Base-by-base conservation (phyloP, 1,140 invertebrate genomes). In the Drosophila sp. region DNA sequence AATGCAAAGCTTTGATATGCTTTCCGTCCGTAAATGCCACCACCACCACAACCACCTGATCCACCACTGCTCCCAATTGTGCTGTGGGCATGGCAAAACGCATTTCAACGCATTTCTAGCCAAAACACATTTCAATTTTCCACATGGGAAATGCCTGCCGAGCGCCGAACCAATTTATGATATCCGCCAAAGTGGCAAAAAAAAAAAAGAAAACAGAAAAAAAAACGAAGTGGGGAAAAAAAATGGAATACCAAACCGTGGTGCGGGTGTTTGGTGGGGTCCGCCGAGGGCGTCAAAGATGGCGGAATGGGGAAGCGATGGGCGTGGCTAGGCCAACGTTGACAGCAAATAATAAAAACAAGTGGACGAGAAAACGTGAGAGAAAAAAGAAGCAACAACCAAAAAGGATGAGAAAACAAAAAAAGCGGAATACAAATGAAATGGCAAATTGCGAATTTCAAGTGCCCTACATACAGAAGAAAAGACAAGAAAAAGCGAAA, bases 131-230 rank as follows among this genome's bases (percentile, higher is more conserved):
- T 87, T 83, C 66, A 89, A 89, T 87, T 78, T 87, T 87, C 62
- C 80, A 89, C 84, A 89, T 83, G 83, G 84, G 83, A 87, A 89
- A 89, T 89, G 84, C 75, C 76, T 89, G 84, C 75, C 76, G 80
- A 63, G 66, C 76, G 73, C 73, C 84, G 76, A 80, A 89, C 83
- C 84, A 89, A 87, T 89, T 89, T 87, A 87, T 87, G 84, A 87
- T 80, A 89, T 87, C 77, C 84, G 76, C 76, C 57, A 87, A 89
- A 87, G 84, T 87, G 84, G 76, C 76, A 70, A 68, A 68, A 57
- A 47, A 66, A 66, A 54, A 57, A 74, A 57, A 67, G 47, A 44
- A 47, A 70, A 50, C 66, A 54, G 29, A 76, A 70, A 70, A 8
- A 3, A 7, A 56, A 55, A 78, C 66, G 7, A 66, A 25, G 7